Evolutionary conservation across 1,140 invertebrate species (phyloP).

Genomic region (Drosophila melanica): DNA sequence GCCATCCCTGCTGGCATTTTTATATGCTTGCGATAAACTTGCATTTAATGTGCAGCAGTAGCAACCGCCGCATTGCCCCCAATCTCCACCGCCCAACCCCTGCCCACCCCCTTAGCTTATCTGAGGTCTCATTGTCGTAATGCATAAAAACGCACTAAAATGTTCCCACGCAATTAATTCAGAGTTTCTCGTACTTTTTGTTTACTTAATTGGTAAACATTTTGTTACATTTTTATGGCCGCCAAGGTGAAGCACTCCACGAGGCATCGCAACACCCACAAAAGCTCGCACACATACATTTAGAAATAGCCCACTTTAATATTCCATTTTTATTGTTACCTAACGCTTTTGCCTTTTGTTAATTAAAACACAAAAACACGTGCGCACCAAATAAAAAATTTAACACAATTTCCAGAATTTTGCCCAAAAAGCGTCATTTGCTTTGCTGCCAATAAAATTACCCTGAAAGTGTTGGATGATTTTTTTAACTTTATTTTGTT

Average conservation of each 20-base stretch:
- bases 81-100: background rate
- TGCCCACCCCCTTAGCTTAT: background rate
- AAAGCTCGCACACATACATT: conserved; percentile 23
- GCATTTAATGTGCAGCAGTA: conserved; percentile 67
- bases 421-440: conserved; percentile 15
- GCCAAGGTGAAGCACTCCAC: conserved; percentile 66
- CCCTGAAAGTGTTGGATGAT: conserved; percentile 7
- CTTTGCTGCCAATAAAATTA: conserved; percentile 30
- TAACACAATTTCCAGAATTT: conserved; percentile 39
- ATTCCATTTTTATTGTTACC: conserved; percentile 73
- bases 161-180: conserved; percentile 80
- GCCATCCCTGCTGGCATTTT: conserved; percentile 40
- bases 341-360: conserved; percentile 61
- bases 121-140: conserved; percentile 58
- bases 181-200: conserved; percentile 63
- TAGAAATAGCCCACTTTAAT: conserved; percentile 56
- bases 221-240: conserved; percentile 79
- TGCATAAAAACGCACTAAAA: conserved; percentile 81
- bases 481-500: conserved; percentile 8
- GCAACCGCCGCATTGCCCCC: conserved; percentile 21
- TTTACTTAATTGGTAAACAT: conserved; percentile 82
- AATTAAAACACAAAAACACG: conserved; percentile 83
- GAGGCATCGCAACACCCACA: conserved; percentile 45
- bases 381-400: conserved; percentile 74
- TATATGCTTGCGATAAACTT: conserved; percentile 58